Evolutionary conservation across 1,140 invertebrate species (phyloP).

Genomic region (Sinonovacula constricta): DNA sequence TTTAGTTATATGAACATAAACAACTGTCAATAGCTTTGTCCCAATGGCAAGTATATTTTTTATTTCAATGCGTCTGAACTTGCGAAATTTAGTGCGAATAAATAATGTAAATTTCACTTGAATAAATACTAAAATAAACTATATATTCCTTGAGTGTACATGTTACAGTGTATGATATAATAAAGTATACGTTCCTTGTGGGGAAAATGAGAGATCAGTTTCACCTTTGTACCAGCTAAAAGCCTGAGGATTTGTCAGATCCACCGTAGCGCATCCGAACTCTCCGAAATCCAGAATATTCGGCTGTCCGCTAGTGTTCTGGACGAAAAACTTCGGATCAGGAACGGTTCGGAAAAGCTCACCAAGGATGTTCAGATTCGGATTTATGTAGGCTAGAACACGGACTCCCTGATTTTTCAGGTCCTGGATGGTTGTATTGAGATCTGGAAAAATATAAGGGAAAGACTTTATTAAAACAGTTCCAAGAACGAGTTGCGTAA

Average conservation of each 20-base stretch:
- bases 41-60: too few species aligned
- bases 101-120: too few species aligned
- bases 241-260: constrained; percentile 73
- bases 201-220: not conserved
- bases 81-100: too few species aligned
- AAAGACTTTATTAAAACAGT: too few species aligned
- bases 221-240: constrained; percentile 77
- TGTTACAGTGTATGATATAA: too few species aligned
- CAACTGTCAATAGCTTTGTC: too few species aligned
- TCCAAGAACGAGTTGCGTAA: too few species aligned
- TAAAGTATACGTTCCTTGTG: too few species aligned
- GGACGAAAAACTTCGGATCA: constrained; percentile 70
- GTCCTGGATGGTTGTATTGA: constrained; percentile 68
- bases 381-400: constrained; percentile 78
- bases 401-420: constrained; percentile 67
- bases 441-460: constrained; percentile 51
- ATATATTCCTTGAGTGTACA: too few species aligned
- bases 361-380: constrained; percentile 75
- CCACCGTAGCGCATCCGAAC: constrained; percentile 76
- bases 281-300: constrained; percentile 76
- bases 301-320: constrained; percentile 58
- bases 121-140: too few species aligned
- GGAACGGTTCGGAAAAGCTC: constrained; percentile 71
- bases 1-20: too few species aligned
- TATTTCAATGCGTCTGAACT: too few species aligned